Evolutionary conservation across 2,113 vertebrate genomes (phyloP).

Genomic region (Phaethornis superciliosus): DNA sequence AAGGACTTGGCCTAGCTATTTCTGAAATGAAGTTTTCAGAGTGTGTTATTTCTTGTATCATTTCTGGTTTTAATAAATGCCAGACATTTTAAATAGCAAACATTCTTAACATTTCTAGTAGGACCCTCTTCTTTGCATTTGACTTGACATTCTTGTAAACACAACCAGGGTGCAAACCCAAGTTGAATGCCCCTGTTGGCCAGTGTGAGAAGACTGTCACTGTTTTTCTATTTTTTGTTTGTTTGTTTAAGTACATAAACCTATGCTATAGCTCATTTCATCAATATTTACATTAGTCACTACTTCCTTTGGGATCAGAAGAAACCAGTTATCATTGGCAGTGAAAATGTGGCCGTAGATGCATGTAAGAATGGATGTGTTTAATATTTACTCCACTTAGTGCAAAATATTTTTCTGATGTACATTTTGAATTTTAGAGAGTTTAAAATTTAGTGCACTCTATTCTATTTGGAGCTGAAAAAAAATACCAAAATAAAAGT

Average conservation of each 20-base stretch:
- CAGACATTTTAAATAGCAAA: neutral
- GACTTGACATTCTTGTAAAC: neutral
- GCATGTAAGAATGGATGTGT: neutral
- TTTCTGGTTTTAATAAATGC: slow-evolving; percentile 46
- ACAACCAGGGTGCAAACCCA: neutral
- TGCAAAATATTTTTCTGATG: neutral
- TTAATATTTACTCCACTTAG: neutral
- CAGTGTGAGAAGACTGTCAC: neutral
- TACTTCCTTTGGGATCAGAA: neutral
- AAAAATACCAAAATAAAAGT: neutral
- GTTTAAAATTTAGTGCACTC: neutral
- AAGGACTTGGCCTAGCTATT: slow-evolving; percentile 11
- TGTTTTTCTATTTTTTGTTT: neutral
- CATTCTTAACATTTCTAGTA: neutral
- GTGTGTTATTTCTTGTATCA: neutral
- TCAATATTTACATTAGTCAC: neutral
- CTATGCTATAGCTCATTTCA: neutral
- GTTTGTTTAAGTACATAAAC: neutral
- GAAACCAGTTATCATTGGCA: neutral
- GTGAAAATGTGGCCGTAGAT: neutral
- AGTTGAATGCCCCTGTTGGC: neutral
- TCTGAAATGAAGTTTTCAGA: slow-evolving; percentile 22
- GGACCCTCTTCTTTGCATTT: neutral
- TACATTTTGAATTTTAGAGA: neutral
- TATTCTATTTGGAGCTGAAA: neutral